These are phyloP conservation scores for Hyla sarda DNA, from an alignment of 2,113 vertebrate genomes.

Conservation along the genomic window DNA sequence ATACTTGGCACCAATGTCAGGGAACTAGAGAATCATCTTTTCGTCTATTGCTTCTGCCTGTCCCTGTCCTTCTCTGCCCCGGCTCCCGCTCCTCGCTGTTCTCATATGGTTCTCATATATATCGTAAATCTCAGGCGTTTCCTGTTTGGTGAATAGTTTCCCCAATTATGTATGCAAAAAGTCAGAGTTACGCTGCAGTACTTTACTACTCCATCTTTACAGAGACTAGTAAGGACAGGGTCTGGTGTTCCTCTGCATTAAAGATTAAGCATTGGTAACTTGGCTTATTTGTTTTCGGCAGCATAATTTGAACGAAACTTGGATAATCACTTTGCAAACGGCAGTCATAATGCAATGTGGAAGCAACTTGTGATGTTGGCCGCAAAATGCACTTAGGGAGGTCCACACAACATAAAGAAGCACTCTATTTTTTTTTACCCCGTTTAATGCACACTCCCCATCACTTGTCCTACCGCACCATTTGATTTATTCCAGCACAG, in stretches of 20 bases:
- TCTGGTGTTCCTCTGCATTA: no score
- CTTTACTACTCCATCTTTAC: background rate
- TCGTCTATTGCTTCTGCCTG: background rate
- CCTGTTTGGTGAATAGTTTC: slow-evolving; percentile 62
- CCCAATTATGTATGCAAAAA: slow-evolving; percentile 64
- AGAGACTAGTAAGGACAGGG: no score
- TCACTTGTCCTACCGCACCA: no score
- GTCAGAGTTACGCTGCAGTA: slow-evolving; percentile 63
- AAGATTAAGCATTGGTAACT: background rate
- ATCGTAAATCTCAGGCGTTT: slow-evolving; percentile 67
- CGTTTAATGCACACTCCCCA: no score
- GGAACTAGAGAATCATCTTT: slow-evolving; percentile 33
- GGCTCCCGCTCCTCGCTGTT: slow-evolving; percentile 11
- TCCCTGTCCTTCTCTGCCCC: slow-evolving; percentile 44
- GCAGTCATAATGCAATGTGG: slow-evolving; percentile 66
- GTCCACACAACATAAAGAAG: slow-evolving; percentile 71
- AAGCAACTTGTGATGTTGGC: slow-evolving; percentile 67
- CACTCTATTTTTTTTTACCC: no score
- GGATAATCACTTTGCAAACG: background rate
- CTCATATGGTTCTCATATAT: slow-evolving; percentile 70
- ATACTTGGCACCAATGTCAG: slow-evolving; percentile 16
- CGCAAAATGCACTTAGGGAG: slow-evolving; percentile 72
- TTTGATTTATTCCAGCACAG: no score
- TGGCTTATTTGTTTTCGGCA: slow-evolving; percentile 56
- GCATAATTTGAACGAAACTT: background rate